Base-by-base conservation (phyloP, 2,113 vertebrate genomes). In the Podilymbus podiceps region DNA sequence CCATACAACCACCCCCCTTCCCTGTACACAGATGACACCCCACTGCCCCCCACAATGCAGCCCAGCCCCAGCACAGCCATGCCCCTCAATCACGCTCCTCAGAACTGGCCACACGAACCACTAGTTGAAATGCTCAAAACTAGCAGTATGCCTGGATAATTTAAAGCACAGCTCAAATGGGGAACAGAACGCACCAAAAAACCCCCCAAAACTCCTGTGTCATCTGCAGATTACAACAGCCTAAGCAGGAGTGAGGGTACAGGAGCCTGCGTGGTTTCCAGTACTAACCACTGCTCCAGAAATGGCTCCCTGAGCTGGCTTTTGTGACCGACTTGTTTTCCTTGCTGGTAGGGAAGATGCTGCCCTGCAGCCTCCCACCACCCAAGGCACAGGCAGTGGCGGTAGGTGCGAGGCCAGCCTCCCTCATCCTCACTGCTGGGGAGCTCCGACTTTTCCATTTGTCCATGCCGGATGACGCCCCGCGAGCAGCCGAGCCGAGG, bases 401-500 rank as follows among this genome's bases (percentile, higher is more conserved):
- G 3, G 74, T 21, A 69, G 42, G 33, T 46, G 30, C 25, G 38
- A 71, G 59, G 42, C 21, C 22, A 55, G 5, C 38, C 18, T 59
- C 28, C 35, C 40, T 60, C 63, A 53, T 15, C 20, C 44, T 18
- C 20, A 8, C 31, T 1, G 2, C 30, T 1, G 2, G 17, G 13
- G 31, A 52, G 47, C 44, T 53, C 59, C 1, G 1, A 6, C 66
- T 71, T 35, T 27, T 80, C 86, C 3, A 4, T 75, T 50, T 50
- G 33, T 53, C 53, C n/a, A 21, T 0, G 1, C 27, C 1, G 4
- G n/a, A 60, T 2, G 0, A 33, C 31, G n/a, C 33, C 72, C n/a
- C 2, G 2, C 1, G 1, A 78, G 50, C 2, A 3, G 64, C 73
- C n/a, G 50, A 73, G 50, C 31, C 0, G 3, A 46, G 7, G 63